Base-by-base conservation (phyloP, 1,140 invertebrate genomes). In the Portunus trituberculatus region DNA sequence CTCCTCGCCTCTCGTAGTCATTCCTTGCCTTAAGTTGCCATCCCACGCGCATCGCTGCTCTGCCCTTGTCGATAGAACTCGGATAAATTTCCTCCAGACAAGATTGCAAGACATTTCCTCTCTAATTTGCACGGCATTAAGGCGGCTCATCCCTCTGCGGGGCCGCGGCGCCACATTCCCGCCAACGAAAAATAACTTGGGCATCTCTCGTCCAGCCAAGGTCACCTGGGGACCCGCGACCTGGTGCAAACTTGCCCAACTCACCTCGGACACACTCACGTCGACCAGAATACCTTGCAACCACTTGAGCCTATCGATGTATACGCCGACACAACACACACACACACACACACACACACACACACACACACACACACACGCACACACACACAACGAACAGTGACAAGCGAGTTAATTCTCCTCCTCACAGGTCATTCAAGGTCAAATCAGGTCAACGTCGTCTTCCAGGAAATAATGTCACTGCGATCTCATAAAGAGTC, bases 61-160 rank as follows among this genome's bases (percentile, higher is more conserved):
- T n/a, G 12, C 25, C 67, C 67, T 76, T 76, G 20, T 25, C 67
- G 20, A 76, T 76, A 1, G 67, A n/a, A 76, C 67, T 76, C 67
- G 20, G 67, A n/a, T 76, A 76, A 25, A 76, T 76, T 76, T 76
- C 25, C 67, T 25, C 20, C 67, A 76, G 67, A 76, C 67, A 25
- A 76, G 67, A 76, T 76, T 76, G 67, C 67, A 76, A 76, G 67
- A 76, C 67, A n/a, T 76, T 76, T 76, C 20, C n/a, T 76, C 16
- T n/a, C 20, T 76, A 76, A 76, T 76, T 76, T 76, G 67, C 67
- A 76, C 67, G 67, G 20, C 67, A 76, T 76, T 76, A 76, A 76
- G 67, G 67, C 20, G 25, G 67, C 67, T 76, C 8, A 76, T 76
- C 67, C 67, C 67, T n/a, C 20, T n/a, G n/a, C 67, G 2, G 20